Evolutionary conservation across 92 coral and sea anemone genomes (phyloP).

Genomic region (Umimayanthus kanabou): DNA sequence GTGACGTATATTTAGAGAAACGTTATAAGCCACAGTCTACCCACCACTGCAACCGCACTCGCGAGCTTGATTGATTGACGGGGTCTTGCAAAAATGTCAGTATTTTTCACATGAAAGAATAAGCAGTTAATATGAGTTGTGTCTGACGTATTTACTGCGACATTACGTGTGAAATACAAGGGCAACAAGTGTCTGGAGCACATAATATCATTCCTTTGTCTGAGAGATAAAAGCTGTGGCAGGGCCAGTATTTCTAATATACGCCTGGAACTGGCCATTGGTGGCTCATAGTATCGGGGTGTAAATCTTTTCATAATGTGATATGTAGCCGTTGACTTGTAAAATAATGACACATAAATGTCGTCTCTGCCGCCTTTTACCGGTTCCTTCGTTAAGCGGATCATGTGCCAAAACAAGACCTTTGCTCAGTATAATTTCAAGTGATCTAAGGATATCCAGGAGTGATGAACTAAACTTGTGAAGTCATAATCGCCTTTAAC

Average conservation of each 20-base stretch:
- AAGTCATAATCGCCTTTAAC: not conserved
- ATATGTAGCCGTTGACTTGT: not conserved
- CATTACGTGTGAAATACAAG: not conserved
- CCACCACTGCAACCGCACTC: no score
- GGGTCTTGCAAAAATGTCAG: not conserved
- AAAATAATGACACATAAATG: not conserved
- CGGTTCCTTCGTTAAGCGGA: constrained; percentile 7
- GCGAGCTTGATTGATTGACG: not conserved
- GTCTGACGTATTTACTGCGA: not conserved
- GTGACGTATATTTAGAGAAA: no score
- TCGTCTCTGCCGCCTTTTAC: not conserved
- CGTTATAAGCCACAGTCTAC: no score
- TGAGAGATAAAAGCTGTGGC: not conserved
- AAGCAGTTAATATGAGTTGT: not conserved
- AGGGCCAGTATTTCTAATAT: not conserved
- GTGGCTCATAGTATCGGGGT: no score
- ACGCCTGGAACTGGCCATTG: not conserved
- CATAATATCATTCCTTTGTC: not conserved
- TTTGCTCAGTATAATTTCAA: constrained; percentile 9
- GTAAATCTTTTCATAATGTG: not conserved
- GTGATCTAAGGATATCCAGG: not conserved
- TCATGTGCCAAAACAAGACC: constrained; percentile 4
- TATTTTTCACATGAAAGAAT: no score
- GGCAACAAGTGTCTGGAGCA: not conserved
- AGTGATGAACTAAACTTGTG: constrained; percentile 26